Evolutionary conservation across 1,140 invertebrate species (phyloP).

Genomic region (Cherax quadricarinatus): DNA sequence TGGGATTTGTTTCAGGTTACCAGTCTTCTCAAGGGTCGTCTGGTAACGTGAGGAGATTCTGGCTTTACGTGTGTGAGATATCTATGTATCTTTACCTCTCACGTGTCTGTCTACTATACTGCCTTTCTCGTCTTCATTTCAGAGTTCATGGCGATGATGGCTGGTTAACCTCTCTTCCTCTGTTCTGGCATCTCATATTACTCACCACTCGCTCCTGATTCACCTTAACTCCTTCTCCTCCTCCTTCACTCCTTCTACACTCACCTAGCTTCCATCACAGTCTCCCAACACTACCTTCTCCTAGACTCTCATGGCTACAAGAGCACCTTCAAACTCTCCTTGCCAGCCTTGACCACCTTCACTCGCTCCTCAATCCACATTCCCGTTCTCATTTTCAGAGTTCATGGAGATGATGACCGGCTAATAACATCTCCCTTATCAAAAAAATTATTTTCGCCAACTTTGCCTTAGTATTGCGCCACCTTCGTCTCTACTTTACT

Average conservation of each 20-base stretch:
- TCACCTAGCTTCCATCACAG: background rate
- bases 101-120: background rate
- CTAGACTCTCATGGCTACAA: background rate
- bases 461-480: background rate
- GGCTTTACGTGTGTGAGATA: too few species aligned
- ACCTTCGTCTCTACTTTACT: background rate
- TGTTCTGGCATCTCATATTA: too few species aligned
- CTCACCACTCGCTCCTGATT: too few species aligned
- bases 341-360: background rate
- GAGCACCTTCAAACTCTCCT: background rate
- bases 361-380: background rate
- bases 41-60: too few species aligned
- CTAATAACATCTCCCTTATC: background rate
- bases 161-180: background rate
- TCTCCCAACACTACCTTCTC: background rate
- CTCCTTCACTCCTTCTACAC: background rate
- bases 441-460: background rate
- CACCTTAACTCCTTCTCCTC: background rate
- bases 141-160: constrained; percentile 13
- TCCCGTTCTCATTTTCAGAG: background rate
- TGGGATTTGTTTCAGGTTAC: too few species aligned
- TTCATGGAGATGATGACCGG: constrained; percentile 15
- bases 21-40: too few species aligned
- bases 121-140: background rate
- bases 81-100: too few species aligned